These are phyloP conservation scores for Phoxinus dragarum DNA, from an alignment of 2,797 vertebrate species.

Conservation along the genomic window DNA sequence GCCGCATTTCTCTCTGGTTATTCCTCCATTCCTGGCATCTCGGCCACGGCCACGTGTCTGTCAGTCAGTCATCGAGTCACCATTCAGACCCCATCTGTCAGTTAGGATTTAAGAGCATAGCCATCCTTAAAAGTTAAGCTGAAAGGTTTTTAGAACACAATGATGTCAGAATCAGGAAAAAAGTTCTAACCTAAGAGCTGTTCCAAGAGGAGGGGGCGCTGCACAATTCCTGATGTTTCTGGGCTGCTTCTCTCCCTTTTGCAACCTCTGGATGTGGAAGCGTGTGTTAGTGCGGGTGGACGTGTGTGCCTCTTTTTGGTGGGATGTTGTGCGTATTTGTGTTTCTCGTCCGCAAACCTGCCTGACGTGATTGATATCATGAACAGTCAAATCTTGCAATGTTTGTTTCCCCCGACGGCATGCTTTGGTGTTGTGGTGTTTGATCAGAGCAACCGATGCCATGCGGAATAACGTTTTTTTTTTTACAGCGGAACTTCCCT, in stretches of 20 bases:
- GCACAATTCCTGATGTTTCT: conserved; percentile 76
- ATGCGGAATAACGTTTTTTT: conserved; percentile 66
- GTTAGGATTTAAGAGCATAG: conserved; percentile 59
- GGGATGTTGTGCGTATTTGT: conserved; percentile 48
- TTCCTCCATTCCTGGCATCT: conserved; percentile 73
- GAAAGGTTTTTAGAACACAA: conserved; percentile 71
- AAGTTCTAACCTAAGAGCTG: conserved; percentile 47
- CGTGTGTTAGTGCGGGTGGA: conserved; percentile 56
- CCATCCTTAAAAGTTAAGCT: conserved; percentile 63
- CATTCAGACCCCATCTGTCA: conserved; percentile 78
- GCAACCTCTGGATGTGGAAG: conserved; percentile 71
- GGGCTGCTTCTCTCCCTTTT: conserved; percentile 79
- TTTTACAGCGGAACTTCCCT: conserved; percentile 58
- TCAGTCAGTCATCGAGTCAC: conserved; percentile 80
- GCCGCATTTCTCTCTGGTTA: conserved; percentile 71
- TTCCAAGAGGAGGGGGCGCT: conserved; percentile 69
- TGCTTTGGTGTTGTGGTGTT: conserved; percentile 71
- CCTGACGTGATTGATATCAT: conserved; percentile 70
- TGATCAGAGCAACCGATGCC: conserved; percentile 64
- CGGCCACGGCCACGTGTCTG: conserved; percentile 80
- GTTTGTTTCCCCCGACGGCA: conserved; percentile 73
- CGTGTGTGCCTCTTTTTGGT: conserved; percentile 54
- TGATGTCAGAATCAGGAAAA: conserved; percentile 62
- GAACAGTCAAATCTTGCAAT: conserved; percentile 67
- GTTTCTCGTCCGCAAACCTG: conserved; percentile 69